Percentiles rank a stretch among this genome's conserved stretches.
Conservation (phyloP, 2,888 invertebrate species). For the Sminthurides aquaticus region DNA sequence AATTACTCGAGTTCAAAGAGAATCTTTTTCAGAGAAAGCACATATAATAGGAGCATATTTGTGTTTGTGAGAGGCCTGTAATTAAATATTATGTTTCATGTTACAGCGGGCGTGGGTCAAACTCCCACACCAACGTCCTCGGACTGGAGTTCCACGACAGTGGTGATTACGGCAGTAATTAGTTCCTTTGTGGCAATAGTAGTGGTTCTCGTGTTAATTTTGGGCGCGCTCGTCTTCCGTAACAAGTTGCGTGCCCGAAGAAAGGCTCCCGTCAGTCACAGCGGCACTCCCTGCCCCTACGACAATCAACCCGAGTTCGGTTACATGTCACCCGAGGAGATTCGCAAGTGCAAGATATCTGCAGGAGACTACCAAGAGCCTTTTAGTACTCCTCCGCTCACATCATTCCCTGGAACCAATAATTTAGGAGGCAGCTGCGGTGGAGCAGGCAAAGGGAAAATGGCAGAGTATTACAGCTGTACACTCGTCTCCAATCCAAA, state of each 20-base stretch:
- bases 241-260: conserved; percentile 30
- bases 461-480: conserved; percentile 43
- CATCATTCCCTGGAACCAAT: conserved; percentile 35
- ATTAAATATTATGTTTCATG: too few relatives aligned
- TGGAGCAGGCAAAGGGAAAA: conserved; percentile 33
- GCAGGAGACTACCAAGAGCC: conserved; percentile 42
- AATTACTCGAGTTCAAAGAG: too few relatives aligned
- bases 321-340: conserved; percentile 39
- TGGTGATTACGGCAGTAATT: conserved; percentile 41
- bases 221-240: conserved; percentile 37
- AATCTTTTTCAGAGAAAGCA: too few relatives aligned
- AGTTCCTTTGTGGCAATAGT: conserved; percentile 42
- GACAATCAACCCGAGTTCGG: conserved; percentile 41
- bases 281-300: conserved; percentile 36
- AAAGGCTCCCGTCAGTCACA: conserved; percentile 36
- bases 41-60: too few relatives aligned
- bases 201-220: conserved; percentile 39
- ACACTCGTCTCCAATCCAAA: conserved; percentile 40
- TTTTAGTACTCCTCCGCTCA: conserved; percentile 37
- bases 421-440: conserved; percentile 29
- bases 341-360: conserved; percentile 41
- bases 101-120: too few relatives aligned
- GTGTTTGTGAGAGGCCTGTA: too few relatives aligned
- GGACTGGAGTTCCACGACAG: conserved; percentile 42
- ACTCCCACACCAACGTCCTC: conserved; percentile 27